Conservation (phyloP, 2,113 vertebrate genomes). For the Poeciliopsis occidentalis region DNA sequence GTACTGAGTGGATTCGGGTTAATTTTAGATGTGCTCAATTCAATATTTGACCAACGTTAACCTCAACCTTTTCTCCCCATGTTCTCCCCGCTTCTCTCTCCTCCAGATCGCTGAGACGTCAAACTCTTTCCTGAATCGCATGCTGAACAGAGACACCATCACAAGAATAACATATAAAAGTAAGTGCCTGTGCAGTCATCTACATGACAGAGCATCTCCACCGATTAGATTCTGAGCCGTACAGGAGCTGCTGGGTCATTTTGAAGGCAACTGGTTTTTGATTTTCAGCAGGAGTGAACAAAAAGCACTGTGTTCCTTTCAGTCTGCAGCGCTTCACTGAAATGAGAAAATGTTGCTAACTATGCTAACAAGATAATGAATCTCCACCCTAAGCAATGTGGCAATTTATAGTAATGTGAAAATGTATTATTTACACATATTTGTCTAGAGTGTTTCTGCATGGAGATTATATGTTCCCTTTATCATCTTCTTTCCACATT, state of each 20-base stretch:
- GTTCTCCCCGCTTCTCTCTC: constrained; percentile 6
- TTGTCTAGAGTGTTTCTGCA: too few relatives aligned
- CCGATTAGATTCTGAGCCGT: background rate
- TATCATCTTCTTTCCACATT: too few relatives aligned
- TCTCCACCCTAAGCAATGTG: too few relatives aligned
- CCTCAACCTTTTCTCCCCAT: background rate
- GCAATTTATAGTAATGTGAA: background rate
- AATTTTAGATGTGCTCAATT: constrained; percentile 20
- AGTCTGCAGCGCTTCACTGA: background rate
- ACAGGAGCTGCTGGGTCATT: background rate
- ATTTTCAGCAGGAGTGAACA: background rate
- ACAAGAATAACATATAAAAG: constrained; percentile 99
- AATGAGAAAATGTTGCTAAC: background rate
- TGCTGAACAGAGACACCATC: constrained; percentile 99
- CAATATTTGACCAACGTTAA: constrained; percentile 7
- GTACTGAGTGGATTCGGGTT: background rate
- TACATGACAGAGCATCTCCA: background rate
- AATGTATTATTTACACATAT: background rate
- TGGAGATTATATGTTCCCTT: too few relatives aligned
- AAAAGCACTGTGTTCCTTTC: background rate
- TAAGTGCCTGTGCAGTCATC: constrained; percentile 79
- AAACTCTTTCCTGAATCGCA: constrained; percentile 97
- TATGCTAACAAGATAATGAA: too few relatives aligned
- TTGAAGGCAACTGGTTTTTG: background rate
- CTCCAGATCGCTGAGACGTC: constrained; percentile 94